phyloP scores from a whole-genome alignment of 35 echinoderm and acorn worm genomes.

The Holothuria glaberrima region DNA sequence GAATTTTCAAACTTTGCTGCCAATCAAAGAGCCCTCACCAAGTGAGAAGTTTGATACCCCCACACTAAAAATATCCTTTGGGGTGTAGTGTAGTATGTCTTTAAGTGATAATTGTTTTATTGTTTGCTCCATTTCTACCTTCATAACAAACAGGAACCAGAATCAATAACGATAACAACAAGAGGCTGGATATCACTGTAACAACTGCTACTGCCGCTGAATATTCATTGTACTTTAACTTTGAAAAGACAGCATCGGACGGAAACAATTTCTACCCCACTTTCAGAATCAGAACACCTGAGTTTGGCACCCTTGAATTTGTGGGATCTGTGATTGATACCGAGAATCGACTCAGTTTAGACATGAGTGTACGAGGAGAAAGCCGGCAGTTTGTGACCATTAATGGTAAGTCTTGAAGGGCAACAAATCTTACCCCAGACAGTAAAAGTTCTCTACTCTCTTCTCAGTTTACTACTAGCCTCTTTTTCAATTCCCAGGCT shows the following conservation, averaged over 20 bases:
- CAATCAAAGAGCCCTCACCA: no score
- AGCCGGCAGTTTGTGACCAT: constrained; percentile 27
- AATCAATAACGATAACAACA: constrained; percentile 1
- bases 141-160: neutral
- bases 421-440: no score
- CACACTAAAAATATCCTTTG: no score
- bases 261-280: neutral
- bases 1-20: no score
- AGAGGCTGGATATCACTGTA: neutral
- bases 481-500: no score
- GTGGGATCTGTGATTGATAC: neutral
- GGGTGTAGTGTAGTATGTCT: no score
- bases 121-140: no score
- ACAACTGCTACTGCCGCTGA: neutral
- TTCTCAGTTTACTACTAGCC: no score
- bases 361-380: constrained; percentile 9
- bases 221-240: constrained; percentile 14
- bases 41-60: no score
- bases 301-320: constrained; percentile 10
- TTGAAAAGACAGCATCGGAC: neutral
- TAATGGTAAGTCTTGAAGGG: neutral
- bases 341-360: neutral
- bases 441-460: no score
- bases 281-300: neutral
- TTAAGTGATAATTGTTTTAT: no score